Evolutionary conservation across 2,888 invertebrate genomes (phyloP), one percentile per base, ranked within the genome.

Genomic region (Meghimatium bilineatum): DNA sequence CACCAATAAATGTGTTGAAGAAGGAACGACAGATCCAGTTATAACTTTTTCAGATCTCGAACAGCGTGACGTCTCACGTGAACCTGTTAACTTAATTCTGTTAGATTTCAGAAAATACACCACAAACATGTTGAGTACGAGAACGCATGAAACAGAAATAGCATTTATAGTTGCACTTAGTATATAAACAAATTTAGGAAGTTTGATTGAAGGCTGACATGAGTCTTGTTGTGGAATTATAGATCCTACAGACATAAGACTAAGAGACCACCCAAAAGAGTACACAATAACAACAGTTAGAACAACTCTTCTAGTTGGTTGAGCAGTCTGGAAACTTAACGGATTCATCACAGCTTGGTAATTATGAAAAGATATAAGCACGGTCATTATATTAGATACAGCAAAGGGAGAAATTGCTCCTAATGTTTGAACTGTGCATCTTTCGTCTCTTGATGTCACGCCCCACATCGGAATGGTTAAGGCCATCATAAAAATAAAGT

Each of bases 211-310:
- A 23, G 72, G 72, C 10, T 49, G 38, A n/a, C 72, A 72, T n/a
- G 3, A 14, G 23, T n/a, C 72, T 29, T 44, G 26, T 10, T 72
- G 72, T n/a, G 72, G 72, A 14, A n/a, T n/a, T 0, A 72, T 49
- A 72, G 72, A 72, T 17, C 72, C 72, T 1, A 72, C 49, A 17
- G 36, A 72, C 72, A 72, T 72, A 1, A 72, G n/a, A n/a, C 49
- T 49, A 17, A 72, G 72, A 72, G 72, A 72, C 72, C 72, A 72
- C 5, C 72, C 49, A 1, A 29, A 2, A 29, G 49, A 49, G 44
- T 49, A 72, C 29, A 72, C 44, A 29, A 26, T 44, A 44, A 44
- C 72, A n/a, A 72, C 72, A 3, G 29, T 34, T 26, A 49, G 17
- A 34, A 44, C 38, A 6, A 29, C 72, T 49, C 44, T 72, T n/a